Evolutionary conservation across 2,888 invertebrate species (phyloP), one percentile per base, ranked within the genome.

Genomic region (Agrochola lota): DNA sequence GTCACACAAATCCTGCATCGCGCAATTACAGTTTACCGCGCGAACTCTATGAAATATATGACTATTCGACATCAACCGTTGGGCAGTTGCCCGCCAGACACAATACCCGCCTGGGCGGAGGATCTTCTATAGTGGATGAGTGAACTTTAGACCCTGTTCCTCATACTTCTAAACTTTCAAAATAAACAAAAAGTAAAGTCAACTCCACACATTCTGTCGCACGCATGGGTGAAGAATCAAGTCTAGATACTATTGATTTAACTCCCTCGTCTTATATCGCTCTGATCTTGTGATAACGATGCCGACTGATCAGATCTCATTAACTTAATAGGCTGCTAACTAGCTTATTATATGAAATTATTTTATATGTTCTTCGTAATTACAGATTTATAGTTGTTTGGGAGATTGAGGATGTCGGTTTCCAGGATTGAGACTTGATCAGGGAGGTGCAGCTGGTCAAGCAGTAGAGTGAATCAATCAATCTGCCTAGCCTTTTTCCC

Each of bases 231-330:
- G 83, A 75, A 74, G 77, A 80, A 82, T 77, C 75, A 66, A 77
- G 78, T 68, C 74, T 74, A 89, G 91, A 92, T 92, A 91, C 88
- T 90, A 92, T 92, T 92, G 91, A 90, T 89, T 90, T 90, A 90
- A 89, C 87, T 89, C 83, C 77, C 81, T n/a, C 84, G 83, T 87
- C 86, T 86, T 83, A 88, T 91, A 85, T 78, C 68, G 67, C 15
- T 85, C 62, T 71, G 89, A 91, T 91, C 79, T 78, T 55, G 69
- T 78, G 92, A 91, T 91, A 92, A 79, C 81, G 78, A 74, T 66
- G 71, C 78, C 85, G 85, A 62, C 75, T 73, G 83, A 86, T 86
- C 90, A 86, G 87, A 89, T 89, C 92, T 90, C 90, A 92, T 93
- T 92, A 91, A 86, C 91, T 90, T 93, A 92, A 90, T 89, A 26